Evolutionary conservation across 2,888 invertebrate genomes (phyloP).

Genomic region (Frankliniella fusca): DNA sequence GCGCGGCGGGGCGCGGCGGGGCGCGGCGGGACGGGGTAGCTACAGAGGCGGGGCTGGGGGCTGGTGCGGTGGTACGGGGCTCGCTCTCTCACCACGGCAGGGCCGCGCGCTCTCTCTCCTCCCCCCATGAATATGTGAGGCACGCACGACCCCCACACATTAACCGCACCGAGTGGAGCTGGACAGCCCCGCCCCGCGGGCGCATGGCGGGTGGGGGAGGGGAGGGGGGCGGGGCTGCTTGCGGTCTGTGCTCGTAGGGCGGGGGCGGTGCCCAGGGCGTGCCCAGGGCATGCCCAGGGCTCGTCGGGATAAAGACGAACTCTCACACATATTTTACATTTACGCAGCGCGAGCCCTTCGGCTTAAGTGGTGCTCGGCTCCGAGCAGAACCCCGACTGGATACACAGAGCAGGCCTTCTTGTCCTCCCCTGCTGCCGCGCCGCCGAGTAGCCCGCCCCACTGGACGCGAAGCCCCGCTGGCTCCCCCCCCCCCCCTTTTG

Average conservation of each 20-base stretch:
- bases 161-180: not conserved
- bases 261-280: not conserved
- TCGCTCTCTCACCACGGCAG: too few species aligned
- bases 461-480: not conserved
- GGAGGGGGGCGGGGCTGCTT: not conserved
- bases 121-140: conserved; percentile 16
- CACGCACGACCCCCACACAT: conserved; percentile 1
- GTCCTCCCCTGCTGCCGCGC: too few species aligned
- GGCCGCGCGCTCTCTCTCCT: not conserved
- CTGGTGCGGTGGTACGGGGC: not conserved
- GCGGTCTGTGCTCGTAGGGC: not conserved
- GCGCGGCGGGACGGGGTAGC: not conserved
- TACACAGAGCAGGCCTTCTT: too few species aligned
- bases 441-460: not conserved
- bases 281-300: not conserved
- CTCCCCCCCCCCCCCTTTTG: not conserved
- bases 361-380: not conserved
- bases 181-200: not conserved
- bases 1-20: not conserved
- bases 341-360: not conserved
- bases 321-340: not conserved
- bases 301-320: not conserved
- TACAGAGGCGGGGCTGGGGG: not conserved
- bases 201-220: not conserved
- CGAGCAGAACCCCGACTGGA: not conserved